These are phyloP conservation scores for Petrocephalus schoutedeni DNA, from an alignment of 2,797 vertebrate genomes.

Conservation along the genomic window DNA sequence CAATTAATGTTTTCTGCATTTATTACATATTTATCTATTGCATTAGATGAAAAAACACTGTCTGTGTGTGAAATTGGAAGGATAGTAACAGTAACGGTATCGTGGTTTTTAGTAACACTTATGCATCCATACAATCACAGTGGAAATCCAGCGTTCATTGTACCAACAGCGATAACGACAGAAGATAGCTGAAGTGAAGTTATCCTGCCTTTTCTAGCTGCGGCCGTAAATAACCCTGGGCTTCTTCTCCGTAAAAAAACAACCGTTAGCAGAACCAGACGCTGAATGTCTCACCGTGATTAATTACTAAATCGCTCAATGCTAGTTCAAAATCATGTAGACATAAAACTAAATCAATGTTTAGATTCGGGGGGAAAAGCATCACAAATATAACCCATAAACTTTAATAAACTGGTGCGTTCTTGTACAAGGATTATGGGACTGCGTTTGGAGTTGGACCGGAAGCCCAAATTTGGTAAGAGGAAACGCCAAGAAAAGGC, in stretches of 20 bases:
- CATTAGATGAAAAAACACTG: background rate
- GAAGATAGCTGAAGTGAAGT: background rate
- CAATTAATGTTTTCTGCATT: background rate
- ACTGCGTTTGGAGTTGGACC: background rate
- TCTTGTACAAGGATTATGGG: background rate
- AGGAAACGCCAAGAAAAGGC: background rate
- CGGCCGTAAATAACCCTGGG: background rate
- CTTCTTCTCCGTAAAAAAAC: background rate
- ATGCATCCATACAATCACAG: background rate
- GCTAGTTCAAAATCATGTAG: background rate
- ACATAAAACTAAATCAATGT: background rate
- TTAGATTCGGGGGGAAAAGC: background rate
- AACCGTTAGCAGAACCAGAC: background rate
- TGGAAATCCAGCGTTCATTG: no score
- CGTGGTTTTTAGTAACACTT: background rate
- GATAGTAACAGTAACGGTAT: background rate
- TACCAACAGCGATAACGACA: background rate
- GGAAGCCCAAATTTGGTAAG: conserved; percentile 13
- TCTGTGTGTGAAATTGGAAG: background rate
- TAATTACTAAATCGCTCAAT: background rate
- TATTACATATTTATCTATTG: background rate
- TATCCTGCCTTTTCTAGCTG: background rate
- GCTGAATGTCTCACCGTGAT: background rate
- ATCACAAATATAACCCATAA: background rate
- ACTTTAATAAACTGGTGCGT: background rate